A percentile compares a stretch with the other conserved stretches of the same genome.
Conservation (phyloP, 2,113 vertebrate genomes). For the Eolophus roseicapilla region DNA sequence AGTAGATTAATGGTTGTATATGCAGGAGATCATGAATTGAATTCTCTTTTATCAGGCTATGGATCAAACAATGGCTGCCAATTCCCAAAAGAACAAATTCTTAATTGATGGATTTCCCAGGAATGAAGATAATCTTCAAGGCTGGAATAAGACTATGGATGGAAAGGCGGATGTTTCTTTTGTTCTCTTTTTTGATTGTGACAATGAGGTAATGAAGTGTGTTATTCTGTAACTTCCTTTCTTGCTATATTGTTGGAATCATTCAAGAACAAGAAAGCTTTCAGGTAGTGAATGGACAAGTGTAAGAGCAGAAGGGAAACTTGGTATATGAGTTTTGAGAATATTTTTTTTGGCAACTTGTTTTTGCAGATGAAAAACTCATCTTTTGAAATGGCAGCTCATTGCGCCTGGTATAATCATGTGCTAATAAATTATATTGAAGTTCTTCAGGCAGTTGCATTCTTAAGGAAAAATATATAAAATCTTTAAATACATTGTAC, state of each 20-base stretch:
- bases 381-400: neutral
- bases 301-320: neutral
- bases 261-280: neutral
- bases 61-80: conserved; percentile 79
- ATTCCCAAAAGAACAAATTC: conserved; percentile 88
- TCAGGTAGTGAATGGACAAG: neutral
- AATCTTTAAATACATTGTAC: neutral
- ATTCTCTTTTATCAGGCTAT: conserved; percentile 81
- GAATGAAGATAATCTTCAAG: conserved; percentile 95
- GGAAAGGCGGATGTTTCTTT: conserved; percentile 92
- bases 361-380: neutral
- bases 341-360: neutral
- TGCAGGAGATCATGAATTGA: neutral
- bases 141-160: conserved; percentile 91
- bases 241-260: neutral
- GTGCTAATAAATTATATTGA: neutral
- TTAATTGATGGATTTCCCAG: conserved; percentile 98
- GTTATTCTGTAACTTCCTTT: neutral
- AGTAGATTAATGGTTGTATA: neutral
- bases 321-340: neutral
- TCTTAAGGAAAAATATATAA: neutral
- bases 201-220: conserved; percentile 84
- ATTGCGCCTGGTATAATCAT: neutral
- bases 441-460: neutral
- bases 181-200: conserved; percentile 96